Evolutionary conservation across 2,888 invertebrate genomes (phyloP).

Genomic region (Dioctria linearis): DNA sequence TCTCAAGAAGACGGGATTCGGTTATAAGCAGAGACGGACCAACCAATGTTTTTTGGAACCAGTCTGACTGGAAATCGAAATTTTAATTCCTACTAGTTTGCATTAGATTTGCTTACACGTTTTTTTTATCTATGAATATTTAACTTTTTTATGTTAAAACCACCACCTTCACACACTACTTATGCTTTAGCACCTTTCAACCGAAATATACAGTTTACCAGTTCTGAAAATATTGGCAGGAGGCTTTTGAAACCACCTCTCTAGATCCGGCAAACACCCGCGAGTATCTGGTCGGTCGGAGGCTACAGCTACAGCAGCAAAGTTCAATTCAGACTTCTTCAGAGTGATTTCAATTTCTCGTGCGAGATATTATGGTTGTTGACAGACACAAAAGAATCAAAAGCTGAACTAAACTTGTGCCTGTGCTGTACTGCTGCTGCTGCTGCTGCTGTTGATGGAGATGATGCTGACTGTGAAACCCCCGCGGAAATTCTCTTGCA

Average conservation of each 20-base stretch:
- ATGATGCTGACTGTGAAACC: no score
- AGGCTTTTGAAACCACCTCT: neutral
- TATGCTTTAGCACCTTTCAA: neutral
- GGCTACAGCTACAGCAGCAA: no score
- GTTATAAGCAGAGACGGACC: neutral
- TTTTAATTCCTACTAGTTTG: conserved; percentile 12
- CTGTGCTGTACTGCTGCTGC: no score
- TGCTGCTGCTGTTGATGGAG: no score
- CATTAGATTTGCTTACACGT: neutral
- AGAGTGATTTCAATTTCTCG: conserved; percentile 21
- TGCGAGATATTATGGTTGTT: neutral
- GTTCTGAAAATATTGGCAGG: neutral
- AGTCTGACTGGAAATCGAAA: neutral
- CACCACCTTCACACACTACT: neutral
- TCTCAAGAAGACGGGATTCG: neutral
- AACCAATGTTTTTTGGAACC: neutral
- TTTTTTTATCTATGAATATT: neutral
- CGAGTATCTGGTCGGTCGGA: conserved; percentile 18
- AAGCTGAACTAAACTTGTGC: neutral
- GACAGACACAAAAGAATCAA: conserved; percentile 10
- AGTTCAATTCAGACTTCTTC: neutral
- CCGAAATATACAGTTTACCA: neutral
- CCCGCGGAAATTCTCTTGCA: neutral
- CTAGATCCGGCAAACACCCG: conserved; percentile 28
- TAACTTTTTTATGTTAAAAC: no score